Base-by-base conservation (phyloP, 2,797 vertebrate species). In the Halcyon smyrnensis region DNA sequence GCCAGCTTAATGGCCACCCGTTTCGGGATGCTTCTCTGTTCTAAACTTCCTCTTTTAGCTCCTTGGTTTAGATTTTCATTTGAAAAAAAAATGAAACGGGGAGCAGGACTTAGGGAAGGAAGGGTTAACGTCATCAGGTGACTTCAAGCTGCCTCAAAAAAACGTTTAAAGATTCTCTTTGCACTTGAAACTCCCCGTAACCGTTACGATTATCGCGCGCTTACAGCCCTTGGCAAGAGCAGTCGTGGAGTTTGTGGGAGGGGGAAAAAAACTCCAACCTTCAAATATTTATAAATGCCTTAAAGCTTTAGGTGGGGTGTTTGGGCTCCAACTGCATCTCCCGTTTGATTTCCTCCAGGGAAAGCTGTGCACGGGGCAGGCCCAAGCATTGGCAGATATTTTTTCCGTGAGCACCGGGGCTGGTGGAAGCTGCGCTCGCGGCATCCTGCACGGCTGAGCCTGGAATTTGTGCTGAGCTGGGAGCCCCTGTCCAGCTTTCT, bases 111-210 rank as follows among this genome's bases (percentile, higher is more conserved):
- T 6, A 12, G 57, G 43, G 57, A 80, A 56, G 60, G 46, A 4
- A 2, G 12, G 3, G 1, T 46, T 51, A 27, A 14, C 37, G 43
- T 34, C 51, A 80, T 36, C 65, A 46, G 27, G 4, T 45, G 54
- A n/a, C 59, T 84, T 84, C 51, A 67, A 28, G 46, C 74, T 84
- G 70, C 65, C 56, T 70, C 41, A 68, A 10, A 54, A 81, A 89
- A 74, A 18, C 45, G 12, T 74, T 64, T 43, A 36, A 63, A 75
- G 54, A 18, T 75, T 89, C 81, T 91, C 65, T 75, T 88, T 93
- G 96, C 94, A 96, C 91, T 96, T 95, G 91, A 90, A 87, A 41
- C 37, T 74, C 80, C 24, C 57, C 20, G 14, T 24, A 39, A 82
- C 64, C 19, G 1, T 94, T 60, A 17, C 7, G 84, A 50, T 32